Base-by-base conservation (phyloP, 2,797 vertebrate species). In the Schizothorax lantsangensis region DNA sequence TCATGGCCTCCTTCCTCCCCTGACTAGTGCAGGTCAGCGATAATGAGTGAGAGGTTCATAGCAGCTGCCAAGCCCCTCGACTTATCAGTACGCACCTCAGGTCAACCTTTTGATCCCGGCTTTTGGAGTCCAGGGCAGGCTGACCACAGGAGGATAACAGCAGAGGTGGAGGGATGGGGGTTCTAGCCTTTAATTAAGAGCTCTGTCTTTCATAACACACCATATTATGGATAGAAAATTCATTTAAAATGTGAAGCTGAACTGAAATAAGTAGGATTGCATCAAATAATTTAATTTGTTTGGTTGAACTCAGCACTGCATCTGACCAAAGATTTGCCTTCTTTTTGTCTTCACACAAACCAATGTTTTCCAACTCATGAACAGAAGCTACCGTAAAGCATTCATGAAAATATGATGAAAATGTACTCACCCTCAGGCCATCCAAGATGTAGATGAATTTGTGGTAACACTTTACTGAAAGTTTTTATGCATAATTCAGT, bases 41-140 rank as follows among this genome's bases (percentile, higher is more conserved):
- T 90, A 90, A 90, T 88, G 87, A 89, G 83, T 54, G 57, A 78
- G 66, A 88, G 80, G 83, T 88, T 73, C 26, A 85, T 78, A 71
- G 75, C 59, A n/a, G 57, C 33, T 21, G 30, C 45, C 26, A 72
- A 72, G 54, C 33, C 68, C 83, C 82, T 45, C 9, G 21, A 14
- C 83, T 86, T 85, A 88, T 90, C 87, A 78, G 52, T 84, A 84
- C 19, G 17, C 64, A 75, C 47, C 68, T 36, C 52, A n/a, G 84
- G 57, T 81, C 81, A 66, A 68, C 52, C 80, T 52, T 73, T 81
- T 83, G 72, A 80, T 74, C 57, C 85, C 2, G 4, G 23, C 59
- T 72, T 45, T 57, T 17, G 57, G 81, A 87, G 79, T 82, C 17
- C 43, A 68, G 59, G 62, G 79, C 87, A 66, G 6, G 26, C 62